phyloP scores from a whole-genome alignment of 2,888 invertebrate genomes.

The Megamerina dolium region DNA sequence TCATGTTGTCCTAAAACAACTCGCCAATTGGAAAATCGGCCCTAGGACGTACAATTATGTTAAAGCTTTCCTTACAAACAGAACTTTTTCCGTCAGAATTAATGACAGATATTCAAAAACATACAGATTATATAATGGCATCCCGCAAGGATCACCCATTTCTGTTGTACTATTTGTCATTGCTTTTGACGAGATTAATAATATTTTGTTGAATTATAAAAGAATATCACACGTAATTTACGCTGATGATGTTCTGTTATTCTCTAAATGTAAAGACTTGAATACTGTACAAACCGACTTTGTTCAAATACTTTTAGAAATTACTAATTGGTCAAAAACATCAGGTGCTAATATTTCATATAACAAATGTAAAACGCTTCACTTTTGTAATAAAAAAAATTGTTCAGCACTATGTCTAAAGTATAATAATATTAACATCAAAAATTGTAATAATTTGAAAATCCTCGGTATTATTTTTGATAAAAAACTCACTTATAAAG shows the following conservation, averaged over 20 bases:
- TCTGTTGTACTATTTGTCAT: slow-evolving; percentile 16
- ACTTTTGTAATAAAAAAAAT: slow-evolving; percentile 10
- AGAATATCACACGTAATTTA: background rate
- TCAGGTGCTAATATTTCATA: slow-evolving; percentile 7
- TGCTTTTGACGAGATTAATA: slow-evolving; percentile 5
- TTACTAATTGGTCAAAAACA: background rate
- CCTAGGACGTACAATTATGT: slow-evolving; percentile 7
- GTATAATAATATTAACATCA: background rate
- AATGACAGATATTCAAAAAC: slow-evolving; percentile 4
- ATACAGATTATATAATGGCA: slow-evolving; percentile 11
- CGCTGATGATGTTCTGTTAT: background rate
- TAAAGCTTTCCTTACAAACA: slow-evolving; percentile 12
- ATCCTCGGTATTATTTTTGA: slow-evolving; percentile 8
- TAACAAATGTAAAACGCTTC: slow-evolving; percentile 11
- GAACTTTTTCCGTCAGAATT: slow-evolving; percentile 9
- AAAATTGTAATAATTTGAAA: slow-evolving; percentile 1
- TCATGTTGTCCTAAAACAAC: slow-evolving; percentile 7
- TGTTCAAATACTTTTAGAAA: background rate
- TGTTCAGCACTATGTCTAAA: background rate
- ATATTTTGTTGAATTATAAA: background rate
- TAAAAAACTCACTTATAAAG: slow-evolving; percentile 5
- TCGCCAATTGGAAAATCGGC: slow-evolving; percentile 9
- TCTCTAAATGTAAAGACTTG: background rate
- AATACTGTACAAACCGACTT: background rate
- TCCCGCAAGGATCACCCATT: slow-evolving; percentile 12